Conservation (phyloP, 35 echinoderm and acorn worm species). For the Acanthaster planci region DNA sequence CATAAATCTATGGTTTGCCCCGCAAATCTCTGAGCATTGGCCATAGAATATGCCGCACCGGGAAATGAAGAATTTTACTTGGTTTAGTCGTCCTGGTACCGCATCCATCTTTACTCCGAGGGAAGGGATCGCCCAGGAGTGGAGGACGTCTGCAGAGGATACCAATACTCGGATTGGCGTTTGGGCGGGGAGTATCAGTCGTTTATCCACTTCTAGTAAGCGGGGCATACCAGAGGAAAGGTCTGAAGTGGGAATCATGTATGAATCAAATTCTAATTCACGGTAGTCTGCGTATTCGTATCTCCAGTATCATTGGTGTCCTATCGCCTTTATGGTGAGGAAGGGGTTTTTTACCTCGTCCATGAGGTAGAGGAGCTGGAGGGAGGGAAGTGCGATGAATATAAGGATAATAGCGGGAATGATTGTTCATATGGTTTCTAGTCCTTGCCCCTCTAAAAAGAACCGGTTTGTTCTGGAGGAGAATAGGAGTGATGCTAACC, state of each 20-base stretch:
- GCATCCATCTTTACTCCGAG: constrained; percentile 89
- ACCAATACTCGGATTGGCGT: constrained; percentile 60
- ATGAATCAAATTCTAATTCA: constrained; percentile 72
- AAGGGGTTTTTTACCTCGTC: constrained; percentile 69
- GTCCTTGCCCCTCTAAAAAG: constrained; percentile 59
- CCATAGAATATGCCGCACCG: constrained; percentile 77
- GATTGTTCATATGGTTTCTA: constrained; percentile 71
- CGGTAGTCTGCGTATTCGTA: constrained; percentile 75
- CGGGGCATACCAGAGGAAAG: constrained; percentile 41
- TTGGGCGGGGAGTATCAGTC: constrained; percentile 41
- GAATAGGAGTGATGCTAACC: constrained; percentile 23
- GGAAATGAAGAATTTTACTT: constrained; percentile 37
- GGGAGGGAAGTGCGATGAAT: constrained; percentile 72
- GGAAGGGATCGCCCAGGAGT: constrained; percentile 70
- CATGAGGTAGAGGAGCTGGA: constrained; percentile 69
- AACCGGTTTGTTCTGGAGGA: constrained; percentile 41
- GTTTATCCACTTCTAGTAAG: constrained; percentile 79
- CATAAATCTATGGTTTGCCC: constrained; percentile 87
- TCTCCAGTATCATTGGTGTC: constrained; percentile 89
- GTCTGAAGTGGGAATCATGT: constrained; percentile 61
- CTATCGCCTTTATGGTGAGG: constrained; percentile 77
- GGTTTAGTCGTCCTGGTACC: constrained; percentile 67
- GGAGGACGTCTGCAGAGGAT: constrained; percentile 66
- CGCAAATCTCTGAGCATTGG: constrained; percentile 84
- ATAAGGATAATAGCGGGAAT: constrained; percentile 56